Conservation (phyloP, 2,888 invertebrate species). For the Malthinus seriepunctatus region DNA sequence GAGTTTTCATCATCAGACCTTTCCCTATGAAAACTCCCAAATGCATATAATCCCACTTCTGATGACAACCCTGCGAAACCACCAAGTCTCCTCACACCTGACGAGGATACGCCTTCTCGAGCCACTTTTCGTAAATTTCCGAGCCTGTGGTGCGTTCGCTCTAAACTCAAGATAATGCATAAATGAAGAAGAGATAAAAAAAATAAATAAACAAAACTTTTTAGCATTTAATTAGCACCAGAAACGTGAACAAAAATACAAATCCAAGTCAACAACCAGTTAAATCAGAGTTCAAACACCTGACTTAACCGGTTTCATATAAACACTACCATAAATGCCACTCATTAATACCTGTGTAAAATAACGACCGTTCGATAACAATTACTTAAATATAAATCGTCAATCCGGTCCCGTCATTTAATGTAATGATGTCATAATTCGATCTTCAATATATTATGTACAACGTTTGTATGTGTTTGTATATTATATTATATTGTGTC, state of each 20-base stretch:
- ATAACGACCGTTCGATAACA: slow-evolving; percentile 36
- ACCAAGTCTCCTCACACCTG: too few species aligned
- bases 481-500: slow-evolving; percentile 22
- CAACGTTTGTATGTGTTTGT: neutral
- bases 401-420: slow-evolving; percentile 27
- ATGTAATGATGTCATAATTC: slow-evolving; percentile 31
- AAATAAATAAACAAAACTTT: slow-evolving; percentile 20
- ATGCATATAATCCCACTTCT: too few species aligned
- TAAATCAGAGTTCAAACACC: slow-evolving; percentile 33
- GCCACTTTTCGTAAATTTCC: too few species aligned
- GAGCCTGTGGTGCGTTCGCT: neutral
- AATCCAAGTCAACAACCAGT: slow-evolving; percentile 32
- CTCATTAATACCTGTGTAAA: slow-evolving; percentile 38
- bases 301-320: slow-evolving; percentile 36
- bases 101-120: too few species aligned
- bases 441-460: slow-evolving; percentile 13
- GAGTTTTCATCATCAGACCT: too few species aligned
- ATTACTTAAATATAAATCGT: slow-evolving; percentile 37
- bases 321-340: slow-evolving; percentile 37
- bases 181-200: neutral
- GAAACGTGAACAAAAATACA: slow-evolving; percentile 31
- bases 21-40: too few species aligned
- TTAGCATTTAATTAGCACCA: slow-evolving; percentile 29
- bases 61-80: too few species aligned
- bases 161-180: neutral